Evolutionary conservation across 2,113 vertebrate species (phyloP).

Genomic region (Cyrtonyx montezumae): DNA sequence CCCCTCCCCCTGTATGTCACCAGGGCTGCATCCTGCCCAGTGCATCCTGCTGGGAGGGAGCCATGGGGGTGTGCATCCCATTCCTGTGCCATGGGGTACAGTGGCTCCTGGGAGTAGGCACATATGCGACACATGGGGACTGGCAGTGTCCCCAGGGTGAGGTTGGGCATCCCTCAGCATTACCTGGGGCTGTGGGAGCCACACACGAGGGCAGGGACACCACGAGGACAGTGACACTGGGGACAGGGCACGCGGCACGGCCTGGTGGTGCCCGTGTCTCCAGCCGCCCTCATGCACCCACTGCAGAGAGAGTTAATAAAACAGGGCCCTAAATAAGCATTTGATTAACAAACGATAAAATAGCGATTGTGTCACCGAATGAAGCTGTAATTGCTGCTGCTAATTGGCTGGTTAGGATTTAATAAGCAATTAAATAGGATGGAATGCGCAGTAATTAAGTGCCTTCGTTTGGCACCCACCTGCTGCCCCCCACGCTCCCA

Average conservation of each 20-base stretch:
- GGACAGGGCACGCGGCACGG: neutral
- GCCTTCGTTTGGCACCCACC: slow-evolving; percentile 59
- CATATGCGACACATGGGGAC: fast-evolving
- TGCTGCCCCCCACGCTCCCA: neutral
- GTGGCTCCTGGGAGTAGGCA: fast-evolving
- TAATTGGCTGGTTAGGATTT: slow-evolving; percentile 91
- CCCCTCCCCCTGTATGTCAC: neutral
- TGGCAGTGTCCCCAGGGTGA: neutral
- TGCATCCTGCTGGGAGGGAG: neutral
- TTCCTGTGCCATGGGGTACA: neutral
- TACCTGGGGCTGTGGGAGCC: neutral
- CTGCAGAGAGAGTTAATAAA: slow-evolving; percentile 79
- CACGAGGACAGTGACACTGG: fast-evolving
- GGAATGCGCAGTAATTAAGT: slow-evolving; percentile 85
- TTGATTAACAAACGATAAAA: slow-evolving; percentile 89
- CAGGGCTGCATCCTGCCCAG: fast-evolving
- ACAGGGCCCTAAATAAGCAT: slow-evolving; percentile 84
- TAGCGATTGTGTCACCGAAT: slow-evolving; percentile 85
- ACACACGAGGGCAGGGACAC: neutral
- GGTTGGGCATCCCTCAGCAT: fast-evolving
- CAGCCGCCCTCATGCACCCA: neutral
- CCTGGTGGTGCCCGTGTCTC: fast-evolving
- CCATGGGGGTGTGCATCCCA: neutral
- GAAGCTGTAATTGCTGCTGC: slow-evolving; percentile 88
- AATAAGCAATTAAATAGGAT: slow-evolving; percentile 89